Conservation (phyloP, 1,140 invertebrate genomes). For the Chelonus insularis region DNA sequence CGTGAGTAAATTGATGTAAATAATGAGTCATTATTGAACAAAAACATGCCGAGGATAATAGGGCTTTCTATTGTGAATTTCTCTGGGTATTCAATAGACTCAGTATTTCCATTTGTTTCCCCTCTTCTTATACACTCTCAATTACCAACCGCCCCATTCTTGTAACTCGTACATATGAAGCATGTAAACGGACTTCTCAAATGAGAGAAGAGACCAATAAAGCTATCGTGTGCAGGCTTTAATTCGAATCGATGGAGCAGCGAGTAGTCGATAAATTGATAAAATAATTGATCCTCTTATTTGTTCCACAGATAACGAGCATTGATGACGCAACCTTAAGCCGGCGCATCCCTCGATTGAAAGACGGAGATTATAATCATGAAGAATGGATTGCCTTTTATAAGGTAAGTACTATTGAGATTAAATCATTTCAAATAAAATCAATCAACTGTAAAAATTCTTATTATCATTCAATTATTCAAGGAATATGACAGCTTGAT, state of each 20-base stretch:
- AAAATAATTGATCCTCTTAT: constrained; percentile 17
- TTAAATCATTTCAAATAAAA: constrained; percentile 15
- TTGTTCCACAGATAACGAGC: constrained; percentile 41
- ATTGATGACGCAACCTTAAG: constrained; percentile 47
- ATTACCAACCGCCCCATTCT: constrained; percentile 21
- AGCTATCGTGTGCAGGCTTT: not conserved
- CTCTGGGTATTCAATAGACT: constrained; percentile 15
- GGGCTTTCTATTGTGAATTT: constrained; percentile 25
- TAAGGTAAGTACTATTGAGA: constrained; percentile 46
- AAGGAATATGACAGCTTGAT: constrained; percentile 57
- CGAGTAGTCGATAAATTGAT: constrained; percentile 15
- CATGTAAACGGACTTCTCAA: constrained; percentile 6
- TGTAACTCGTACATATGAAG: constrained; percentile 1
- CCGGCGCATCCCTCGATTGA: constrained; percentile 57
- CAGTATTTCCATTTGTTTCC: constrained; percentile 20
- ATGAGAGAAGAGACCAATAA: not conserved
- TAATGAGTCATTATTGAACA: constrained; percentile 26
- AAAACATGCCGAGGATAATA: constrained; percentile 19
- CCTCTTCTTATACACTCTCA: constrained; percentile 20
- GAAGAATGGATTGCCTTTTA: constrained; percentile 68
- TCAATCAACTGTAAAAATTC: too few relatives aligned
- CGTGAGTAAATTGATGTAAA: constrained; percentile 20
- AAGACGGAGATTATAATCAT: constrained; percentile 64
- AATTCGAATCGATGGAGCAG: not conserved
- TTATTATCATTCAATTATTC: constrained; percentile 29